Evolutionary conservation across 2,888 invertebrate species (phyloP).

Genomic region (Luperina nickerlii): DNA sequence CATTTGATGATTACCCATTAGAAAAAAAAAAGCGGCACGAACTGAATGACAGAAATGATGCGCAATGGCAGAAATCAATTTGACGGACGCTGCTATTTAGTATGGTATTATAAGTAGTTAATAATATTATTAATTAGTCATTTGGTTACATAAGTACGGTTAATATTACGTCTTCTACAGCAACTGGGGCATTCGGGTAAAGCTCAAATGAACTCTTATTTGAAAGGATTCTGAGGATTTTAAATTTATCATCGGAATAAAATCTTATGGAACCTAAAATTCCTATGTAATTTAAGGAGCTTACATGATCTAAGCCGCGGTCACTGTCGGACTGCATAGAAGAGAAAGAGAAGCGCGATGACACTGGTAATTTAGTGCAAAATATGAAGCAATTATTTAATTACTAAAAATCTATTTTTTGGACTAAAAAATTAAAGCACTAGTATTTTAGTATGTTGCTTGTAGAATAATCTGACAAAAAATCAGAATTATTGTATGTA

Average conservation of each 20-base stretch:
- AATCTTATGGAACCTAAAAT: not conserved
- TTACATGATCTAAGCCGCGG: too few species aligned
- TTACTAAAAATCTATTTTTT: too few species aligned
- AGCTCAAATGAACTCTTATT: not conserved
- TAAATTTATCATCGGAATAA: not conserved
- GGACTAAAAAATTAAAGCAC: too few species aligned
- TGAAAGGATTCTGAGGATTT: not conserved
- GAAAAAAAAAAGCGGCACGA: slow-evolving; percentile 13
- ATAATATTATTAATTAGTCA: not conserved
- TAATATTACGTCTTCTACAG: slow-evolving; percentile 17
- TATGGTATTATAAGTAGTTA: slow-evolving; percentile 8
- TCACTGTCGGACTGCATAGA: too few species aligned
- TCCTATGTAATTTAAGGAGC: not conserved
- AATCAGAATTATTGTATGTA: too few species aligned
- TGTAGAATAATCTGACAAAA: too few species aligned
- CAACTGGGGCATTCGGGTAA: slow-evolving; percentile 8
- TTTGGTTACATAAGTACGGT: slow-evolving; percentile 29
- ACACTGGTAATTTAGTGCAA: too few species aligned
- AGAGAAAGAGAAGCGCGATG: too few species aligned
- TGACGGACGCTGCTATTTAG: slow-evolving; percentile 14
- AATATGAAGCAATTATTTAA: too few species aligned
- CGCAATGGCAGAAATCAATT: slow-evolving; percentile 41
- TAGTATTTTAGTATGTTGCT: too few species aligned
- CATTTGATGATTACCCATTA: too few species aligned
- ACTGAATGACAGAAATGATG: slow-evolving; percentile 45